Evolutionary conservation across 2,797 vertebrate species (phyloP).

Genomic region (Dendrocincla tyrannina): DNA sequence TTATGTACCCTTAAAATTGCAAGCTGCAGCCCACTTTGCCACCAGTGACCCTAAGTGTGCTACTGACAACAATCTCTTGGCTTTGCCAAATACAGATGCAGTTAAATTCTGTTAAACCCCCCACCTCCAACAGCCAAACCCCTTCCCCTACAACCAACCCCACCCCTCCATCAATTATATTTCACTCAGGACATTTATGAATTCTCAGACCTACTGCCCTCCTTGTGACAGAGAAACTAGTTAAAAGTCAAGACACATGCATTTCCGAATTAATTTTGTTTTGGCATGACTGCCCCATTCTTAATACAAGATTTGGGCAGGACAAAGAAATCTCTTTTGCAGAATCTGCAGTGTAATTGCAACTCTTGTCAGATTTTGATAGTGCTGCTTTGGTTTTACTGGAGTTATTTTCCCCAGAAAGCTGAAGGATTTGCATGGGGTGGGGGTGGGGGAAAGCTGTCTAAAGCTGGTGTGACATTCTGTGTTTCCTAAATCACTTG

Average conservation of each 20-base stretch:
- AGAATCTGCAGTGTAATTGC: background rate
- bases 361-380: background rate
- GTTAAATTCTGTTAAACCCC: conserved; percentile 13
- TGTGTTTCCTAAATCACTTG: conserved; percentile 43
- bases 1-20: conserved; percentile 68
- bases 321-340: background rate
- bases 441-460: background rate
- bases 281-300: background rate
- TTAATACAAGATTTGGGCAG: background rate
- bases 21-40: conserved; percentile 52
- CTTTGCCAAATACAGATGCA: background rate
- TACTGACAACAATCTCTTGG: conserved; percentile 20
- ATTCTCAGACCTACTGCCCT: background rate
- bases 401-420: background rate
- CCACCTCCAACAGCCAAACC: no score
- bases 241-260: conserved; percentile 1
- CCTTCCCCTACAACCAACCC: background rate
- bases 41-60: conserved; percentile 35
- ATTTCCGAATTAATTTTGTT: conserved; percentile 59
- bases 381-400: background rate
- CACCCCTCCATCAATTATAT: background rate
- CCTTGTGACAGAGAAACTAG: background rate
- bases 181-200: conserved; percentile 37
- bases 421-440: background rate
- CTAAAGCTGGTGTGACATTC: background rate